Conservation (phyloP, 2,797 vertebrate genomes). For the Anguilla obscura region DNA sequence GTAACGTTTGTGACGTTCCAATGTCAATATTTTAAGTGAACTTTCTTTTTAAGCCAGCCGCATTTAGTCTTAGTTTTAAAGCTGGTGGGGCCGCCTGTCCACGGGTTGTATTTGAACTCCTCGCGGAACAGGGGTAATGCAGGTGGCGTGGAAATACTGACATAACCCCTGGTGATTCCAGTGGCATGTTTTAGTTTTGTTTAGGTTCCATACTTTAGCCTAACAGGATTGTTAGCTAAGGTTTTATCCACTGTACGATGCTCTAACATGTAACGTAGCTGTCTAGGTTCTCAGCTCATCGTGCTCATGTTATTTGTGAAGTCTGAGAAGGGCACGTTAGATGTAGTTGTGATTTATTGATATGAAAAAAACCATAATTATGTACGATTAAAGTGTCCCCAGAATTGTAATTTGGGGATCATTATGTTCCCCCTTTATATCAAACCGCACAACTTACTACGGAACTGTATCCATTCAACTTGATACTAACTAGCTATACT, state of each 20-base stretch:
- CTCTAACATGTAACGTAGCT: neutral
- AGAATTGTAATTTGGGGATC: neutral
- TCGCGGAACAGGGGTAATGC: neutral
- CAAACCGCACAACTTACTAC: neutral
- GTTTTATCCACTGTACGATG: neutral
- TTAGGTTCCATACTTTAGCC: too few species aligned
- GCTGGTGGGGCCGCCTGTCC: constrained; percentile 18
- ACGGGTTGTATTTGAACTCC: constrained; percentile 2
- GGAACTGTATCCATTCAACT: neutral
- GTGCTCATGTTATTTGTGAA: neutral
- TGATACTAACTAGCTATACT: neutral
- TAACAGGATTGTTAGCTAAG: neutral
- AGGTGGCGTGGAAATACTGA: neutral
- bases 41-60: neutral
- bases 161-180: neutral
- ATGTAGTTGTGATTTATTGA: neutral
- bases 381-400: neutral
- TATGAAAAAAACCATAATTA: neutral
- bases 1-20: constrained; percentile 54
- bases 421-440: neutral
- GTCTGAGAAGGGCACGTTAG: neutral
- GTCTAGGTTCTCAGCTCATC: neutral
- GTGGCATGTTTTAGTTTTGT: constrained; percentile 9
- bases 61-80: neutral
- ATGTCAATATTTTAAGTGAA: neutral